Percentiles rank a stretch among this genome's conserved stretches.
These are phyloP conservation scores for Blastobasis adustella DNA, from an alignment of 2,888 invertebrate species.

Conservation along the genomic window DNA sequence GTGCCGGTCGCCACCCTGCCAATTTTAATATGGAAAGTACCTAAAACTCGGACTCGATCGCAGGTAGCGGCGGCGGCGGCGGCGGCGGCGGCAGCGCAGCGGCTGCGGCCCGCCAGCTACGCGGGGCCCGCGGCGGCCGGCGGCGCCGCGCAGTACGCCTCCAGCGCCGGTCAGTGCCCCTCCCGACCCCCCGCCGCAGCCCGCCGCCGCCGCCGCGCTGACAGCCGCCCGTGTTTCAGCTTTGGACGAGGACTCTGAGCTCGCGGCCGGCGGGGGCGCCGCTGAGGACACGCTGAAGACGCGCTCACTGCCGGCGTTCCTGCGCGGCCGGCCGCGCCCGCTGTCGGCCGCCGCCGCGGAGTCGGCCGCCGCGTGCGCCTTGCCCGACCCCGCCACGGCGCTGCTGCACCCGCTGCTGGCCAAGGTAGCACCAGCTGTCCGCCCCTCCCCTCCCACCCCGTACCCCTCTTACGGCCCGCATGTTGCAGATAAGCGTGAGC, in stretches of 20 bases:
- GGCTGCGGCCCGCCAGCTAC: conserved; percentile 71
- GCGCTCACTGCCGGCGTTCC: conserved; percentile 82
- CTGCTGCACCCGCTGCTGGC: not conserved
- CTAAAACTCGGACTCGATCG: too few relatives aligned
- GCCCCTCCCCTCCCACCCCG: not conserved
- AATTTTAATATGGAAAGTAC: too few relatives aligned
- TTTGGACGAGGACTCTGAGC: too few relatives aligned
- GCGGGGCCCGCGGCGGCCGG: conserved; percentile 75
- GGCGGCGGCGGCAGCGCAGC: conserved; percentile 13
- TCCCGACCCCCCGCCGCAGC: conserved; percentile 45
- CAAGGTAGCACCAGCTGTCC: not conserved
- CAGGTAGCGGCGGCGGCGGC: conserved; percentile 3
- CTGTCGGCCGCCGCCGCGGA: conserved; percentile 45
- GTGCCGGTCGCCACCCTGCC: too few relatives aligned
- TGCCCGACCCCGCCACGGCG: not conserved
- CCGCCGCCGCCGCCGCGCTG: conserved; percentile 34
- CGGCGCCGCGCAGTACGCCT: conserved; percentile 49
- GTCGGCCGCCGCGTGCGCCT: not conserved
- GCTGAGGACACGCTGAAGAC: conserved; percentile 69
- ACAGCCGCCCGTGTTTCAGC: too few relatives aligned
- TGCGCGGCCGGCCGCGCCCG: conserved; percentile 80
- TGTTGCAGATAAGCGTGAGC: conserved; percentile 79
- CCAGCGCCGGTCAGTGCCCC: too few relatives aligned
- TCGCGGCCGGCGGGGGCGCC: conserved; percentile 31
- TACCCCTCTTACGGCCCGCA: not conserved